Percentiles rank a stretch among this genome's conserved stretches.
Evolutionary conservation across 2,113 vertebrate species (phyloP).

Genomic region (Scortum barcoo): DNA sequence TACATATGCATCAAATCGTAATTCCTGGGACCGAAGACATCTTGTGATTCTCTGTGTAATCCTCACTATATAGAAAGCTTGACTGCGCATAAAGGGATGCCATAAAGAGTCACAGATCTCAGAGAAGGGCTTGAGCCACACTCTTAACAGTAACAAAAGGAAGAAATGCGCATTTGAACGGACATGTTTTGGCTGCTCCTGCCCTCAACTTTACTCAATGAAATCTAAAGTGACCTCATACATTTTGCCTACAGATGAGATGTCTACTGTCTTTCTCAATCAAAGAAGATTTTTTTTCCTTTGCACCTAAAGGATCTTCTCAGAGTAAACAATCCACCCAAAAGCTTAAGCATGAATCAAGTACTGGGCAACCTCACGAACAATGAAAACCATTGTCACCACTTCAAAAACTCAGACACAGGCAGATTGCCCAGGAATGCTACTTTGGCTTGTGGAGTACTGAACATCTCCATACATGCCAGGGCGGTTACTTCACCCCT

Average conservation of each 20-base stretch:
- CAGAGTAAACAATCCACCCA: background rate
- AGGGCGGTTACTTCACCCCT: background rate
- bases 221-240: background rate
- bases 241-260: background rate
- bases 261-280: background rate
- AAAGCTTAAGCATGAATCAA: background rate
- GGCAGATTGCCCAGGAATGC: slow-evolving; percentile 1
- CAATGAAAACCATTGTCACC: slow-evolving; percentile 13
- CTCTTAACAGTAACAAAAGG: background rate
- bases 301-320: background rate
- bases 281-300: background rate
- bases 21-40: slow-evolving; percentile 15
- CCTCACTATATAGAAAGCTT: slow-evolving; percentile 13
- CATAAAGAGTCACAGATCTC: slow-evolving; percentile 18
- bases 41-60: slow-evolving; percentile 33
- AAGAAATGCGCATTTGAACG: slow-evolving; percentile 1
- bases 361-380: slow-evolving; percentile 5
- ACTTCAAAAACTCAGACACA: background rate
- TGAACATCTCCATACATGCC: slow-evolving; percentile 23
- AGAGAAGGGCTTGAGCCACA: background rate
- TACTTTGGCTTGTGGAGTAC: background rate
- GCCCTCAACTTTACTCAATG: background rate
- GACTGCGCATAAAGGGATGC: slow-evolving; percentile 4
- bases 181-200: background rate
- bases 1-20: slow-evolving; percentile 26